phyloP scores from a whole-genome alignment of 2,888 invertebrate genomes.

The Trissoscelio sp. region DNA sequence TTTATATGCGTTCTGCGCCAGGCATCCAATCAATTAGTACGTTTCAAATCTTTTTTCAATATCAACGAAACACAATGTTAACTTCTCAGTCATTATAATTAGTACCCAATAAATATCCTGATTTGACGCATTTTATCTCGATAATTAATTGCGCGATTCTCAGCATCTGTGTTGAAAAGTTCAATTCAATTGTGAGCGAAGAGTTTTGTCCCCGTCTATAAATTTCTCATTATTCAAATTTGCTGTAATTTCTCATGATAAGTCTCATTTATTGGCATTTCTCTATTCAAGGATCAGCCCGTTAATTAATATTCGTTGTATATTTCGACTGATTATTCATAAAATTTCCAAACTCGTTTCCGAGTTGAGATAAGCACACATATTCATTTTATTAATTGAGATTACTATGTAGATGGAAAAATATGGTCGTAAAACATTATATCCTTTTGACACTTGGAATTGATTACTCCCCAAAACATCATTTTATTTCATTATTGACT shows the following conservation, averaged over 20 bases:
- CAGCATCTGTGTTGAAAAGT: conserved; percentile 20
- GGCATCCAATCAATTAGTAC: conserved; percentile 20
- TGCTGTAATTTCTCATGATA: conserved; percentile 37
- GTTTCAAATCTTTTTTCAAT: neutral
- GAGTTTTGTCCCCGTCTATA: neutral
- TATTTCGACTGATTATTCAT: conserved; percentile 62
- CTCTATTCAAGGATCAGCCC: conserved; percentile 32
- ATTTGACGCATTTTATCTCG: conserved; percentile 27
- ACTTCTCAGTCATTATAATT: conserved; percentile 25
- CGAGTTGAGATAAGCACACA: conserved; percentile 40
- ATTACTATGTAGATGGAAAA: conserved; percentile 62
- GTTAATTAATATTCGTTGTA: conserved; percentile 63
- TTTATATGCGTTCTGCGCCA: conserved; percentile 11
- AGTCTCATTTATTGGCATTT: conserved; percentile 46
- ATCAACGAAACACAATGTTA: conserved; percentile 15
- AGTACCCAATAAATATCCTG: conserved; percentile 35
- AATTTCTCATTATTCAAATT: conserved; percentile 38
- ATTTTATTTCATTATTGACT: conserved; percentile 7
- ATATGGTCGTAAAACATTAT: conserved; percentile 39
- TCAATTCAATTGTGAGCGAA: conserved; percentile 4
- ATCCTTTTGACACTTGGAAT: conserved; percentile 57
- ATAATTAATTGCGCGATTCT: conserved; percentile 36
- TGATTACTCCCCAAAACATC: conserved; percentile 38
- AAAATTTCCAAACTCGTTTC: conserved; percentile 53
- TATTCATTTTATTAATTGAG: conserved; percentile 54